Base-by-base conservation (phyloP, 1,140 invertebrate species). In the Stratiolaelaps scimitus region DNA sequence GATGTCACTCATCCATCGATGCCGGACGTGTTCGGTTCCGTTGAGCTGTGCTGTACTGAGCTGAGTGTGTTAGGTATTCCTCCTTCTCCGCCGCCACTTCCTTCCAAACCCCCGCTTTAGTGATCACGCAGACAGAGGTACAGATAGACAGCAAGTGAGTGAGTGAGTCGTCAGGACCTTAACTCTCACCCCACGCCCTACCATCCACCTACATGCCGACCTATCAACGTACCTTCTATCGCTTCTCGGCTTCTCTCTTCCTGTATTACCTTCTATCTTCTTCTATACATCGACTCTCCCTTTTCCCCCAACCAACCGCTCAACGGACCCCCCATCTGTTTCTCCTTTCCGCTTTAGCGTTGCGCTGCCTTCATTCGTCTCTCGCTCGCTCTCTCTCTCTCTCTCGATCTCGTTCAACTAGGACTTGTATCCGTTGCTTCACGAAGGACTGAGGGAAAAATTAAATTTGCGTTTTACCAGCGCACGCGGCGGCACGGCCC, bases 391-490 rank as follows among this genome's bases (percentile, higher is more conserved):
- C 47, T 20, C 47, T 48, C 47, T 17, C 34, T 40, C 34, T 5
- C 34, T 19, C 20, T 17, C 15, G 17, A 15, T 20, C 47, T 48
- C 47, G 15, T 15, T 48, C 47, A 40, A 40, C 34, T 40, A 40
- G 10, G 34, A 40, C 34, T 40, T 40, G 34, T 40, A 40, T 40
- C 10, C 10, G 34, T 40, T 10, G 34, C 10, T 40, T 7, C 47
- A 23, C 47, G 26, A 34, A 17, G 53, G 23, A 60, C 0, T 23
- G 53, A 34, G 26, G 53, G 53, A 60, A 60, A 60, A 60, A 60
- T 60, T 34, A 60, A 60, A 60, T 60, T 60, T 60, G 53, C 53
- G 53, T 60, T 60, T 60, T 60, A 60, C 53, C 53, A 34, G 53
- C 34, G 34, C 34, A 40, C 4, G 34, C 34, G 34, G 34, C 34